Evolutionary conservation across 2,797 vertebrate genomes (phyloP), one percentile per base, ranked within the genome.

Genomic region (Nannoperca obscura): DNA sequence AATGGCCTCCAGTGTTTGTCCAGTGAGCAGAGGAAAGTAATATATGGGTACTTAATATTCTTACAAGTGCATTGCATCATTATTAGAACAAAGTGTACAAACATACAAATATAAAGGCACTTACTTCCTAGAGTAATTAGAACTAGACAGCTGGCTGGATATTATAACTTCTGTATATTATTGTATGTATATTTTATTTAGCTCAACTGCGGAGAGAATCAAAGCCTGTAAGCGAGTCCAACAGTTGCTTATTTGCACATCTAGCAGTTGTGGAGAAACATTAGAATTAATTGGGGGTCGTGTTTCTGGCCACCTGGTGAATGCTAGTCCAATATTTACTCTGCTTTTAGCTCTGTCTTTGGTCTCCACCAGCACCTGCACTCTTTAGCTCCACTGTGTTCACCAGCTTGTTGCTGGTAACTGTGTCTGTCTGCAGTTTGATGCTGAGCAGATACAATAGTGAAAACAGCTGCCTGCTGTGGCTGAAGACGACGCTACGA

Each of bases 111-210:
- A 71, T 32, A 62, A 62, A 79, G 38, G 40, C 40, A 38, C 62
- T 84, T 64, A 60, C 13, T 53, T 50, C 15, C 13, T 34, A 40
- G 15, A 71, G 55, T 76, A 77, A 81, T 80, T 77, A 85, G 63
- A 24, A 52, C 61, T 34, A 30, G 47, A 64, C 65, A 76, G 22
- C 30, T 27, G 15, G 66, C 49, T 64, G 81, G 75, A 36, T 24
- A 20, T 32, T 38, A 6, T 8, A 70, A 74, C n/a, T 13, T 7
- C 36, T 24, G 34, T 27, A 27, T 27, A 27, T 27, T 27, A 27
- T 27, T 27, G 24, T 27, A 27, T 27, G 24, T 27, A 27, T 27
- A 27, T 27, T 27, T 27, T 27, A 46, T 53, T 36, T 7, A 50
- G 22, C 32, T 66, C 19, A 4, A 20, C 55, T 38, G 50, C 60